These are phyloP conservation scores for Carcharodon carcharias DNA, from an alignment of 2,797 vertebrate species.

Conservation along the genomic window DNA sequence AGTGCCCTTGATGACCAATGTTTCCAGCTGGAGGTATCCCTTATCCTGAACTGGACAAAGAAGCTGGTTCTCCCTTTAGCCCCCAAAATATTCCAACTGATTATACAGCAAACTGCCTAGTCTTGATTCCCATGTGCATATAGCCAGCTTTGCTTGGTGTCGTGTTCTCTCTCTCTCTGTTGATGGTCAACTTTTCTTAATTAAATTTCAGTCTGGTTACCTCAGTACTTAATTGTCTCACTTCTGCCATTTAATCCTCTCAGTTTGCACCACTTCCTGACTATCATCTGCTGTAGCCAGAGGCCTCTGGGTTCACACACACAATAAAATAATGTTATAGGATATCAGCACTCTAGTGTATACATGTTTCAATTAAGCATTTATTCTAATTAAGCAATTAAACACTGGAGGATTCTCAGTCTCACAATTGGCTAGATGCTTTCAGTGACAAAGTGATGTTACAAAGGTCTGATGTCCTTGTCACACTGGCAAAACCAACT, in stretches of 20 bases:
- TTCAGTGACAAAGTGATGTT: neutral
- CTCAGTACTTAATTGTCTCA: neutral
- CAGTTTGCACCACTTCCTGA: neutral
- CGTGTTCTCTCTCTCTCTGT: neutral
- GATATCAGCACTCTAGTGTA: neutral
- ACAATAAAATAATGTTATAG: neutral
- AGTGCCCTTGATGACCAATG: neutral
- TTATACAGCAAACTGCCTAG: neutral
- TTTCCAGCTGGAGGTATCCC: neutral
- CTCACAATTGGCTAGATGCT: neutral
- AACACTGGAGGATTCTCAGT: neutral
- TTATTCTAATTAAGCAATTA: slow-evolving; percentile 4
- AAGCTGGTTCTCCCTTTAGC: neutral
- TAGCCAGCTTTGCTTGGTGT: neutral
- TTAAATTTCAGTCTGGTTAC: neutral
- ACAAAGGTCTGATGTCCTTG: neutral
- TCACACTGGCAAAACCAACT: neutral
- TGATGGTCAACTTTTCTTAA: neutral
- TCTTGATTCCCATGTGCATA: neutral
- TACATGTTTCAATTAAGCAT: neutral
- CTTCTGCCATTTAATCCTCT: neutral
- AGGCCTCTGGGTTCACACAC: neutral
- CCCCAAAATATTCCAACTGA: neutral
- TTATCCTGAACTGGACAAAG: neutral
- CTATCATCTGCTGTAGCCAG: neutral